These are phyloP conservation scores for Sitophilus oryzae DNA, from an alignment of 1,140 invertebrate species.

Conservation along the genomic window DNA sequence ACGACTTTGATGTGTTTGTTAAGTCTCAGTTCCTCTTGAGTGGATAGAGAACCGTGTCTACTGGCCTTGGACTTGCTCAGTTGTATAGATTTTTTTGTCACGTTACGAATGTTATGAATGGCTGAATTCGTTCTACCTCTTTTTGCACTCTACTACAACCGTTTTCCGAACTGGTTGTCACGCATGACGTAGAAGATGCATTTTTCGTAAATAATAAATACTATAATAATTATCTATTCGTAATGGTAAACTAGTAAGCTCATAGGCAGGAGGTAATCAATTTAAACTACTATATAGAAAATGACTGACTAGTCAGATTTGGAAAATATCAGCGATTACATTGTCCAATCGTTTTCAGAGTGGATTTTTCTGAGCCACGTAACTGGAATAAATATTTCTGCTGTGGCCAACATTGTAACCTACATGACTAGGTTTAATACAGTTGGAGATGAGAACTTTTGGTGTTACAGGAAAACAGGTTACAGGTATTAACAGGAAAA, in stretches of 20 bases:
- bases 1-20: conserved; percentile 54
- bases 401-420: conserved; percentile 48
- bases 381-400: conserved; percentile 49
- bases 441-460: too few species aligned
- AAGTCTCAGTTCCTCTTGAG: conserved; percentile 50
- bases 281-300: conserved; percentile 48
- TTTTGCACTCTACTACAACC: conserved; percentile 27
- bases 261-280: conserved; percentile 53
- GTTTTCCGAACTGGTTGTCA: conserved; percentile 40
- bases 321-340: conserved; percentile 56
- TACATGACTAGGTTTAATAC: too few species aligned
- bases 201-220: conserved; percentile 50
- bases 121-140: conserved; percentile 48
- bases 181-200: conserved; percentile 49
- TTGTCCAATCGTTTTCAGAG: conserved; percentile 29
- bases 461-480: too few species aligned
- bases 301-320: conserved; percentile 45
- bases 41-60: conserved; percentile 46
- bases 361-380: conserved; percentile 49
- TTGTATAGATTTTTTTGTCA: conserved; percentile 47
- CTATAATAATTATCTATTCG: conserved; percentile 52
- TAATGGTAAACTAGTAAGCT: conserved; percentile 52
- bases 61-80: conserved; percentile 26
- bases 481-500: too few species aligned
- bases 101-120: conserved; percentile 47